Percentiles rank a stretch among this genome's conserved stretches.
phyloP scores from a whole-genome alignment of 1,140 invertebrate genomes.

The Pogonognathellus flavescens region DNA sequence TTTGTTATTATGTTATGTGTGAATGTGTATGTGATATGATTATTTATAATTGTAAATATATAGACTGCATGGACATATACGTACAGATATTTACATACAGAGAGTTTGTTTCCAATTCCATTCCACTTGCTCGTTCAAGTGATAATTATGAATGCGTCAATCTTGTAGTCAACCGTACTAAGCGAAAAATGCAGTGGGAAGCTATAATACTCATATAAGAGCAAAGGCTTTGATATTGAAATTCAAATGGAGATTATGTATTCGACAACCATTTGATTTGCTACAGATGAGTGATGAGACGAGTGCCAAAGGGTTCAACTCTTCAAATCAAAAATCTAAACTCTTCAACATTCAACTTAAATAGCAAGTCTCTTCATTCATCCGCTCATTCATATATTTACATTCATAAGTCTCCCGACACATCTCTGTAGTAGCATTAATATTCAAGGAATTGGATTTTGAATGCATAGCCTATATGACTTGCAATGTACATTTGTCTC shows the following conservation, averaged over 20 bases:
- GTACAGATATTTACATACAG: background rate
- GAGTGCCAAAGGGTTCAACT: conserved; percentile 49
- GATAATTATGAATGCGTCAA: conserved; percentile 52
- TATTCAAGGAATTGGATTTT: too few species aligned
- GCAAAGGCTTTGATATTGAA: background rate
- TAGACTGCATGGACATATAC: background rate
- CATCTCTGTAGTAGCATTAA: background rate
- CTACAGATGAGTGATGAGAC: conserved; percentile 52
- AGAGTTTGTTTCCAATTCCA: background rate
- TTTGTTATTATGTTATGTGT: background rate
- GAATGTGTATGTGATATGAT: too few species aligned
- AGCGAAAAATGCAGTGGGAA: conserved; percentile 13
- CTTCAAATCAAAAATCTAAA: conserved; percentile 26
- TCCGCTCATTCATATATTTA: background rate
- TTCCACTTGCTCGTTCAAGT: conserved; percentile 25
- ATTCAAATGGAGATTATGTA: conserved; percentile 19
- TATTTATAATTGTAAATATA: too few species aligned
- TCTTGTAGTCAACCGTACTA: background rate
- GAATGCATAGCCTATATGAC: too few species aligned
- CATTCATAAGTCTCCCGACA: background rate
- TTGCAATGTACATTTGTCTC: too few species aligned
- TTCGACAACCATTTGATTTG: conserved; percentile 45
- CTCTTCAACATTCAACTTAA: background rate
- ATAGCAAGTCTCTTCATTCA: background rate
- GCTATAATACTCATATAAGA: too few species aligned